Evolutionary conservation across 2,888 invertebrate genomes (phyloP).

Genomic region (Noctua fimbriata): DNA sequence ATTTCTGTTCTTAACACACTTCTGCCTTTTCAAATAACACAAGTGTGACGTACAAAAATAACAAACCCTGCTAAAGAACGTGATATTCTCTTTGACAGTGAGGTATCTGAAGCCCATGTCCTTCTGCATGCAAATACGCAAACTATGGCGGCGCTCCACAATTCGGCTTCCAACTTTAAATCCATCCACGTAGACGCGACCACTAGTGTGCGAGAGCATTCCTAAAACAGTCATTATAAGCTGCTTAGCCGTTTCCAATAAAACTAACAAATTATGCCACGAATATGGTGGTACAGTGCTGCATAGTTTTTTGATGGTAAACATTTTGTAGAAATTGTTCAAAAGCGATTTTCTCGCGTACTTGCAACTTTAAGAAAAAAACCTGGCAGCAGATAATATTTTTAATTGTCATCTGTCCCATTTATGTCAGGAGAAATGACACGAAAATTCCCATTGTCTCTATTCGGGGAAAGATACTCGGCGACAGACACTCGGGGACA

Average conservation of each 20-base stretch:
- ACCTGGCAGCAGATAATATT: not conserved
- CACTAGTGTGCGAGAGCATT: conserved; percentile 40
- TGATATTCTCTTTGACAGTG: conserved; percentile 55
- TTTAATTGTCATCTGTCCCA: not conserved
- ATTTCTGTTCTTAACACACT: not conserved
- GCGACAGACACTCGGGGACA: not conserved
- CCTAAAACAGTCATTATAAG: conserved; percentile 36
- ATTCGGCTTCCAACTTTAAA: conserved; percentile 19
- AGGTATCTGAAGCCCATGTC: conserved; percentile 36
- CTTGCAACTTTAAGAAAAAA: not conserved
- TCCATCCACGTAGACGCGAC: conserved; percentile 51
- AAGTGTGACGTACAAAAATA: not conserved
- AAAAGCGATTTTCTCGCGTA: too few species aligned
- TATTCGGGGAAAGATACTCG: not conserved
- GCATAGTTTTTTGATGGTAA: not conserved
- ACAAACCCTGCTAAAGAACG: conserved; percentile 52
- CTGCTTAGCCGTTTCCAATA: not conserved
- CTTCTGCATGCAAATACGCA: conserved; percentile 47
- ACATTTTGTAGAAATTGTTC: not conserved
- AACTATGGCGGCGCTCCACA: conserved; percentile 4
- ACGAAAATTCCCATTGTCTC: not conserved
- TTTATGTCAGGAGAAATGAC: not conserved
- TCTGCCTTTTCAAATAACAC: not conserved
- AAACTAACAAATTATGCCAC: not conserved
- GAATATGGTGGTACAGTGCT: not conserved